Percentiles rank a stretch among this genome's conserved stretches.
Evolutionary conservation across 2,797 vertebrate genomes (phyloP).

Genomic region (Odontamblyopus rebecca): DNA sequence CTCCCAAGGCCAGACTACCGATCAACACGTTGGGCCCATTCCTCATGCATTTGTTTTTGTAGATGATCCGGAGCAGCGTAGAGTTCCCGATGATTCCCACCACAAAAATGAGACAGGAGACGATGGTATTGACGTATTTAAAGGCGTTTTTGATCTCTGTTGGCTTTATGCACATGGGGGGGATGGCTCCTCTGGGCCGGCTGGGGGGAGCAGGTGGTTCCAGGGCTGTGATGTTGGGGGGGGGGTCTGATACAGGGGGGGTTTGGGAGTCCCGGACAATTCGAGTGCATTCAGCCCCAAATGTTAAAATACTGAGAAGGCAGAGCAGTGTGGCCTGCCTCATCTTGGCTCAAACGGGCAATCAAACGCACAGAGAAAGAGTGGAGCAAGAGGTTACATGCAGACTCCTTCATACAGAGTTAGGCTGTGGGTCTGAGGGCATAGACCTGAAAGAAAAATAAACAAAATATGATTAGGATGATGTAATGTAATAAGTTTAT

Average conservation of each 20-base stretch:
- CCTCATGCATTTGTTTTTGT: constrained; percentile 96
- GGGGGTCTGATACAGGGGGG: constrained; percentile 23
- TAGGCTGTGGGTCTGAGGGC: neutral
- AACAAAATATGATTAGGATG: constrained; percentile 6
- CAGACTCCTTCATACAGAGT: constrained; percentile 13
- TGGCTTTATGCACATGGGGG: constrained; percentile 76
- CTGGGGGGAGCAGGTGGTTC: constrained; percentile 20
- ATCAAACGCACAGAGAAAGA: constrained; percentile 3
- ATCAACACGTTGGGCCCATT: constrained; percentile 96
- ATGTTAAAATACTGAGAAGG: constrained; percentile 46
- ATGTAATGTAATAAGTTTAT: neutral
- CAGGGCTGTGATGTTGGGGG: constrained; percentile 14
- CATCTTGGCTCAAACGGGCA: constrained; percentile 51
- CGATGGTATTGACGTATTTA: constrained; percentile 93
- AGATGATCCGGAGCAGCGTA: constrained; percentile 93
- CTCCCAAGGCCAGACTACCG: constrained; percentile 91
- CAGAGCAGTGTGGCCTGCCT: constrained; percentile 58
- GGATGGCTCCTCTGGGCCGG: constrained; percentile 41
- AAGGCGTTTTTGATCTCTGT: constrained; percentile 89
- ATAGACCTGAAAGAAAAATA: constrained; percentile 39
- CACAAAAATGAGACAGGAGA: constrained; percentile 91
- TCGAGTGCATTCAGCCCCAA: constrained; percentile 47
- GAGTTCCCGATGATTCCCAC: constrained; percentile 94
- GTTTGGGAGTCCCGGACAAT: constrained; percentile 59
- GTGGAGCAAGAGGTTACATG: neutral